Percentiles rank a stretch among this genome's conserved stretches.
phyloP scores from a whole-genome alignment of 2,113 vertebrate genomes.

The Plecturocebus donacophilus region DNA sequence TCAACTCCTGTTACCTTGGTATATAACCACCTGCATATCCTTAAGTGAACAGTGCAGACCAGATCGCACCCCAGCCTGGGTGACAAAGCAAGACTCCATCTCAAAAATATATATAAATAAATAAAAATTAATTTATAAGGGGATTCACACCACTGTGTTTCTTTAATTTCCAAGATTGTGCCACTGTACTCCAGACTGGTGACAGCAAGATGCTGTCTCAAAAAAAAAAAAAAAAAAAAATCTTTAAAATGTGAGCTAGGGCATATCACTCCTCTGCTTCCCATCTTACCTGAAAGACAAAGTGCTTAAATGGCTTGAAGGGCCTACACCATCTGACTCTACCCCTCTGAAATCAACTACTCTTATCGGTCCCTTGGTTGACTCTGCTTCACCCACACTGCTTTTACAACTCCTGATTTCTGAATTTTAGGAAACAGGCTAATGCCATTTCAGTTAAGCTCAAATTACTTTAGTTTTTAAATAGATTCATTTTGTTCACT shows the following conservation, averaged over 20 bases:
- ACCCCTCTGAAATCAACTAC: not conserved
- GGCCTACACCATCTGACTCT: not conserved
- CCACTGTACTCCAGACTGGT: no score
- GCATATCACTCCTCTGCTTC: not conserved
- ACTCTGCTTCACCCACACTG: not conserved
- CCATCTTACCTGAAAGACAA: not conserved
- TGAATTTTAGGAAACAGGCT: not conserved
- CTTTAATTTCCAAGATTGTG: not conserved
- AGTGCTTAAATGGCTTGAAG: not conserved
- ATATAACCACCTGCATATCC: not conserved
- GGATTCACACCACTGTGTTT: not conserved
- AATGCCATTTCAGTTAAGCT: not conserved
- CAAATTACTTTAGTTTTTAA: conserved; percentile 17
- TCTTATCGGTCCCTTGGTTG: not conserved
- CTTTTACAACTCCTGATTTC: not conserved
- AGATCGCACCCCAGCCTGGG: not conserved
- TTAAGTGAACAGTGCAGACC: not conserved
- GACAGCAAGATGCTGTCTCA: no score
- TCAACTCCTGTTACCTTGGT: not conserved
- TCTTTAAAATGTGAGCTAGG: not conserved
- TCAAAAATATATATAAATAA: no score
- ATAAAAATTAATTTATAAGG: no score
- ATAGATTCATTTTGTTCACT: not conserved
- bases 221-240: not conserved
- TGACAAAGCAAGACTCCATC: no score